Percentiles rank a stretch among this genome's conserved stretches.
phyloP scores from a whole-genome alignment of 2,797 vertebrate genomes.

The Cirrhinus molitorella region DNA sequence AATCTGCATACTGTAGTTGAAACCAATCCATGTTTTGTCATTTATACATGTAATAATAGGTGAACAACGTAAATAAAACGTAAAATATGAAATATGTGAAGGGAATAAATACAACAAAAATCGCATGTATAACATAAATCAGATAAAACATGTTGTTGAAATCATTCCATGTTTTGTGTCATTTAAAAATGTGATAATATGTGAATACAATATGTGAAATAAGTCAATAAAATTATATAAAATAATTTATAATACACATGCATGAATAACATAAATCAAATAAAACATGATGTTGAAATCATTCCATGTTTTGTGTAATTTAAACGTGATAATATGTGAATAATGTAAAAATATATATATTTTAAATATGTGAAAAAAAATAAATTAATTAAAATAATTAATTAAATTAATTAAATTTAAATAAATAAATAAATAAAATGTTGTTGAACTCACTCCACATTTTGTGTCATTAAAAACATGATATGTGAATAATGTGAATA shows the following conservation, averaged over 20 bases:
- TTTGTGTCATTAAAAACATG: not conserved
- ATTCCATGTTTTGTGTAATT: not conserved
- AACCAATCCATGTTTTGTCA: not conserved
- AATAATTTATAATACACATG: no score
- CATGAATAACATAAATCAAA: no score
- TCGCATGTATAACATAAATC: not conserved
- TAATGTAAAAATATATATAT: not conserved
- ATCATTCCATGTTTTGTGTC: not conserved
- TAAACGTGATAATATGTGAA: not conserved
- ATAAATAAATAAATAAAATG: not conserved
- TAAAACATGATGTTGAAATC: not conserved
- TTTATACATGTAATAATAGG: not conserved
- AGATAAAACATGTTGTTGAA: not conserved
- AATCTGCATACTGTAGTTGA: not conserved
- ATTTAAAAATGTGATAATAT: not conserved
- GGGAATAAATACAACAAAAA: not conserved
- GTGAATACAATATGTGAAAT: no score
- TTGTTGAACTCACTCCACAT: not conserved
- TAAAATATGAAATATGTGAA: no score
- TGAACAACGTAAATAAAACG: not conserved
- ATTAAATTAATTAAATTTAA: not conserved
- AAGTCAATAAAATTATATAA: not conserved
- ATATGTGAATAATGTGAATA: not conserved
- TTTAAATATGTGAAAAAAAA: not conserved
- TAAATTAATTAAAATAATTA: not conserved